These are phyloP conservation scores for Ctenicera cuprea DNA, from an alignment of 2,888 invertebrate genomes.

Conservation along the genomic window DNA sequence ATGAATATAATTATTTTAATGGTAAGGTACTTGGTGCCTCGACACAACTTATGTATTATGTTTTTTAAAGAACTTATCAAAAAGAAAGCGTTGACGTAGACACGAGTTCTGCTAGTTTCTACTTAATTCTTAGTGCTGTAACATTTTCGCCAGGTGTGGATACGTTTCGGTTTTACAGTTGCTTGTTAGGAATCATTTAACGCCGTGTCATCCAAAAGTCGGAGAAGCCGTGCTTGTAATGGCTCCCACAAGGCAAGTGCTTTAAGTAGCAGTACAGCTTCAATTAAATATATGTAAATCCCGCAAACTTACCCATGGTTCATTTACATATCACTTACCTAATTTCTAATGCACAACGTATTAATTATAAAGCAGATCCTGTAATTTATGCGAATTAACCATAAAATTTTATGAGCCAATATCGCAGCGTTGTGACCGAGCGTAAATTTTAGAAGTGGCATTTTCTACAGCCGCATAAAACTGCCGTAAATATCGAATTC, in stretches of 20 bases:
- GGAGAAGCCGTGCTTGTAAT: conserved; percentile 8
- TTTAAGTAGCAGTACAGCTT: conserved; percentile 23
- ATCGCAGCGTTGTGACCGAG: conserved; percentile 10
- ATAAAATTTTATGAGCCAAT: conserved; percentile 41
- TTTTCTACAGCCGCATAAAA: conserved; percentile 32
- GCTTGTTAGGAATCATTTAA: too few species aligned
- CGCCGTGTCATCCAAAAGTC: neutral
- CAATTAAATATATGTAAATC: conserved; percentile 45
- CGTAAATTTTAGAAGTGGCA: conserved; percentile 36
- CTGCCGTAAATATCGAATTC: conserved; percentile 35
- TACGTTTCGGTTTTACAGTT: too few species aligned
- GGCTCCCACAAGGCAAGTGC: conserved; percentile 11
- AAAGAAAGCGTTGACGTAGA: too few species aligned
- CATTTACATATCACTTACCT: conserved; percentile 48
- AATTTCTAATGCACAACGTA: conserved; percentile 41
- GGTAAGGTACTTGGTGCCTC: too few species aligned
- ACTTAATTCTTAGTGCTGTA: too few species aligned
- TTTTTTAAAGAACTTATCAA: too few species aligned
- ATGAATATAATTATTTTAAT: too few species aligned
- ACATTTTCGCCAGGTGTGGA: too few species aligned
- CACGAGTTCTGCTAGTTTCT: too few species aligned
- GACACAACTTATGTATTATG: too few species aligned
- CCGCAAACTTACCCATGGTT: conserved; percentile 24
- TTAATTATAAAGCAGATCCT: conserved; percentile 32
- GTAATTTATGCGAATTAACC: conserved; percentile 38